Base-by-base conservation (phyloP, 1,140 invertebrate genomes). In the Potamilus streckersoni region DNA sequence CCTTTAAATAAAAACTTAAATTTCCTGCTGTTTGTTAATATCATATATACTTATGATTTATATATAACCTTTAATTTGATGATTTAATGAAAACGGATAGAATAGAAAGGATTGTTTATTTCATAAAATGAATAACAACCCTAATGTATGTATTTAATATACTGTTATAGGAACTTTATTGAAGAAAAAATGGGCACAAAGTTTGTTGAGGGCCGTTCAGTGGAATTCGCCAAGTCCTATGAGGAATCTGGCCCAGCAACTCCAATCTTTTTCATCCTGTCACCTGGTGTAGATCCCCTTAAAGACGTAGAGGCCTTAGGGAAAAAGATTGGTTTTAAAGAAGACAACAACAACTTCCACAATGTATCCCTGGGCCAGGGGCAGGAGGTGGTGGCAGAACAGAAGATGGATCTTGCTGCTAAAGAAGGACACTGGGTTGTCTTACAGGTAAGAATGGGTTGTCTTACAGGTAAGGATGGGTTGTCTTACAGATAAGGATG, bases 301-400 rank as follows among this genome's bases (percentile, higher is more conserved):
- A 97, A 97, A 91, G 97, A 98, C 89, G 96, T 99, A 2, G 97
- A 99, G 90, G 92, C 93, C 55, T 90, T 98, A 38, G 97, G 97
- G 19, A 94, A 94, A 83, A 94, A 94, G 80, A 89, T 98, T 71
- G 95, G 95, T 1, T 97, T 95, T 84, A 95, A 94, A 2, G 91
- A 93, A 23, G 95, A 96, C 83, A 90, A 92, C 78, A 93, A 93
- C 56, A 98, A 97, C 89, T 98, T 99, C 86, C 96, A 98, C 86
- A 98, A 97, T 86, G 96, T 99, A 2, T 98, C 96, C 0, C 91
- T 99, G 19, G 97, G 97, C 68, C 97, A 98, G 91, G 97, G 97
- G 1, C 97, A 99, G 91, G 97, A 99, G 90, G 91, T 94, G 12
- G 96, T 98, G 13, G 97, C 97, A 2, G 97, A 98, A 87, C 92